Base-by-base conservation (phyloP, 1,140 invertebrate genomes). In the Oscheius sp. region DNA sequence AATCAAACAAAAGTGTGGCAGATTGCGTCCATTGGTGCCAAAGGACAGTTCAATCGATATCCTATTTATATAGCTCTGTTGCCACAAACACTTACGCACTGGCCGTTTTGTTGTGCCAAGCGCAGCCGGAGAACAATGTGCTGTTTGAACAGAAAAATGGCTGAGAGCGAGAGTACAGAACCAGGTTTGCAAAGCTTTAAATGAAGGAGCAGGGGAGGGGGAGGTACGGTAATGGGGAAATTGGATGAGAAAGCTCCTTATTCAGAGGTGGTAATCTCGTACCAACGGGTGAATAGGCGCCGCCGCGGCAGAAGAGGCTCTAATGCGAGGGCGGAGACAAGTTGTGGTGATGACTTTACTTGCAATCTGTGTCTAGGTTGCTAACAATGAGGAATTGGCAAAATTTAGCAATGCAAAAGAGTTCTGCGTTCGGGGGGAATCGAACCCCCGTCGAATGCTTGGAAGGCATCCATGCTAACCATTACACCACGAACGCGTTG, bases 391-490 rank as follows among this genome's bases (percentile, higher is more conserved):
- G n/a, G n/a, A n/a, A n/a, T n/a, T n/a, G n/a, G n/a, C n/a, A n/a
- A n/a, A n/a, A n/a, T n/a, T n/a, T n/a, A n/a, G n/a, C n/a, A n/a
- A n/a, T n/a, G n/a, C n/a, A n/a, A n/a, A n/a, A n/a, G n/a, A n/a
- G n/a, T n/a, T 1, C 29, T 65, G 63, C 63, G 63, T 65, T 65
- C 63, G 59, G 64, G 72, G 84, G 85, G 84, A 85, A 79, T 85
- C 82, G 83, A 85, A 85, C 84, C 81, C 81, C 81, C 82, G 82
- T 84, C 84, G 79, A 82, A 78, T 85, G 84, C 84, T 85, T 85
- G 83, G 84, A 85, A 85, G 84, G 84, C 84, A 85, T 82, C 81
- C 79, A 85, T 85, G 84, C 83, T 85, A 79, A 85, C 83, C 84
- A 80, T 83, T 85, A 85, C 83, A 85, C 85, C 82, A 85, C 82